Evolutionary conservation across 2,113 vertebrate genomes (phyloP), one percentile per base, ranked within the genome.

Genomic region (Oreocharis arfaki): DNA sequence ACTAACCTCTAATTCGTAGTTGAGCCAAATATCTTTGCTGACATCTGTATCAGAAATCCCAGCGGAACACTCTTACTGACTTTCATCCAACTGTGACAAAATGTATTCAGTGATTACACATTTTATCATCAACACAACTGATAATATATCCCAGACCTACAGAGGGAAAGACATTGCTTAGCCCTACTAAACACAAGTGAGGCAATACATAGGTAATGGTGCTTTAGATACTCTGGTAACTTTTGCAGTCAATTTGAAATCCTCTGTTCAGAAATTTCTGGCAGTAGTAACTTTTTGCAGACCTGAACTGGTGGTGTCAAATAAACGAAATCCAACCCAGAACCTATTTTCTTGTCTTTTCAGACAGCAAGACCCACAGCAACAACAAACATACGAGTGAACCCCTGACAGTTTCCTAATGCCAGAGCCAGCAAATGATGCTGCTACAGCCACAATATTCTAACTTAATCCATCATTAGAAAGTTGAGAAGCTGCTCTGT

Each of bases 1-100:
- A 78, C 76, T 92, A 94, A 94, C 84, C 61, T 95, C 92, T 87
- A 91, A 75, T 86, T 90, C 90, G 93, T 65, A 84, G 83, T 65
- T 92, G 93, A 95, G 93, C 93, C 96, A 95, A 95, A 49, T 93
- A 90, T 94, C 93, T 94, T 91, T 70, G 87, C 94, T 87, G 94
- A 95, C 90, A 97, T 96, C 95, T 96, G 93, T 90, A 84, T 95
- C 69, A 84, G 75, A 96, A 91, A 96, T 93, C 90, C 90, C 96
- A 90, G 67, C 0, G 3, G 94, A 96, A 81, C 90, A 90, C 27
- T 90, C 76, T 88, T 87, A 91, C 79, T 76, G 89, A 96, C 93
- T 95, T 95, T 94, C 94, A 96, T 96, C 77, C 89, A 94, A 93
- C 76, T 93, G 95, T 94, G 95, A 97, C 93, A 96, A 95, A 94